phyloP scores from a whole-genome alignment of 2,113 vertebrate genomes.

The Machaerirhynchus nigripectus region DNA sequence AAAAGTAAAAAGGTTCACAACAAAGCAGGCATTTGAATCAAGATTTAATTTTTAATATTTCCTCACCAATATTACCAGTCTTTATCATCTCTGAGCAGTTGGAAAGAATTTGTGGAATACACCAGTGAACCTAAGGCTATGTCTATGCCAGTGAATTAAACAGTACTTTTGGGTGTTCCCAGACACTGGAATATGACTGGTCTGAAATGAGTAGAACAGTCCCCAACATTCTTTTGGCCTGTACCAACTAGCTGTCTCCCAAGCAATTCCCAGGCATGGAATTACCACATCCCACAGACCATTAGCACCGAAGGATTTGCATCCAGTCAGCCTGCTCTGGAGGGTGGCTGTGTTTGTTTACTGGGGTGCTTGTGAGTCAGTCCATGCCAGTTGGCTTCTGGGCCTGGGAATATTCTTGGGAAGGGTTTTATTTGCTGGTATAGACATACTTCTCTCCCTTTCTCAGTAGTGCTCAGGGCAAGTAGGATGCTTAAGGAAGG shows the following conservation, averaged over 20 bases:
- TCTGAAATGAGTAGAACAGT: neutral
- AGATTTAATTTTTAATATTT: neutral
- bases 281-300: neutral
- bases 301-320: neutral
- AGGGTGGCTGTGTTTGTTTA: neutral
- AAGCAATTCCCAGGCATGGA: neutral
- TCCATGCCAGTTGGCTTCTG: neutral
- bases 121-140: neutral
- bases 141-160: neutral
- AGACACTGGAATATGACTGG: neutral
- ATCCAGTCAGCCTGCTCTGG: neutral
- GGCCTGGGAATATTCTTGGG: neutral
- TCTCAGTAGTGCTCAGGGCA: neutral
- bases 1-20: neutral
- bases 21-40: neutral
- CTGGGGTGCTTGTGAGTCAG: neutral
- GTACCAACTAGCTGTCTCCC: constrained; percentile 8
- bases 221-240: neutral
- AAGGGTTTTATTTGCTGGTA: neutral
- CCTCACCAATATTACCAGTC: neutral
- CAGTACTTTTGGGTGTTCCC: neutral
- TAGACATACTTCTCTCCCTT: neutral
- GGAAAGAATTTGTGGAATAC: neutral
- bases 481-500: neutral
- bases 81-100: neutral